Evolutionary conservation across 2,888 invertebrate species (phyloP), one percentile per base, ranked within the genome.

Genomic region (Eledona agricola): DNA sequence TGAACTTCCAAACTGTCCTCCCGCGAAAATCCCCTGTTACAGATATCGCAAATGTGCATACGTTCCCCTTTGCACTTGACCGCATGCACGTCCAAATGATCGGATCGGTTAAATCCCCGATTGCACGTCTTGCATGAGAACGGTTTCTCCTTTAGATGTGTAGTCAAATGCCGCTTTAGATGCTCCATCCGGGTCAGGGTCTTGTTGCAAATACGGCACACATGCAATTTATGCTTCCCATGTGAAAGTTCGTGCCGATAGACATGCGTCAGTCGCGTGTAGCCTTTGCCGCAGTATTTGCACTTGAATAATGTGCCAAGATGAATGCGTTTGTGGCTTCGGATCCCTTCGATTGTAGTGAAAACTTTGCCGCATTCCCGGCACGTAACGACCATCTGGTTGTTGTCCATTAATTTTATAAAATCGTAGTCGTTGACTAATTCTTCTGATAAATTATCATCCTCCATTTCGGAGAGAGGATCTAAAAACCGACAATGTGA

Each of bases 31-130:
- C 75, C 73, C 62, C 77, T 77, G 55, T 76, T 75, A 58, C 79
- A 79, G 34, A 79, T 71, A 58, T 78, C 75, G 60, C 79, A 79
- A 26, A 76, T 71, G 57, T 76, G 73, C 2, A 77, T 74, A 51
- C 71, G 71, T 51, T 78, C 77, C 1, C 78, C 78, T 64, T 75
- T 75, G 58, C 77, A 77, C 28, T 72, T 65, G 13, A 70, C 70
- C 4, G 65, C 54, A 53, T 78, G 78, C 50, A 71, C 72, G 16
- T 69, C 65, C 45, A 77, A 64, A 62, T 77, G 75, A 56, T 77
- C 77, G 1, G 71, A 58, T 23, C 76, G 60, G 55, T 73, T 77
- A 57, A 77, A 78, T 0, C 77, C 77, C 13, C 76, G 61, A 50
- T 72, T 73, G 59, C 78, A 78, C 4, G 70, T 72, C 35, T 64